Base-by-base conservation (phyloP, 2,797 vertebrate genomes). In the Taenioides sp. region DNA sequence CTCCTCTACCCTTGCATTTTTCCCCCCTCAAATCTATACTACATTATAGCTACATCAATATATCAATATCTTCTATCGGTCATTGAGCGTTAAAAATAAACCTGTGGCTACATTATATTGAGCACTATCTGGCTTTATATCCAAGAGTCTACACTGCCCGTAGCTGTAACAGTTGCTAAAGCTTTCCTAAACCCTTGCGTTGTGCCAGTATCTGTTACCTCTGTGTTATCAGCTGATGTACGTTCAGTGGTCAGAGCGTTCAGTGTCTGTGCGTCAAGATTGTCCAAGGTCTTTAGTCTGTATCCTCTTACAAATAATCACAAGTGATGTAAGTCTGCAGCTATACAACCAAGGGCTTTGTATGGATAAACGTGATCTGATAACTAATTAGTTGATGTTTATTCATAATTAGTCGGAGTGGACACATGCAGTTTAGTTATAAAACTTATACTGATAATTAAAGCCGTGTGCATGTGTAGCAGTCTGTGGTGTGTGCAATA, bases 211-310 rank as follows among this genome's bases (percentile, higher is more conserved):
- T 62, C 59, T 17, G 60, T 37, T 62, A 9, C 7, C 17, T 22
- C 64, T 59, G 28, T 3, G 2, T 65, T 74, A 77, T 79, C 67
- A 65, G 52, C 37, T 49, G 40, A 70, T 55, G 70, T n/a, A 0
- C 12, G 23, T 63, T 12, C 66, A 23, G 61, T 77, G 22, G 55
- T 76, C 67, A 60, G 49, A 52, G 61, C 9, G 55, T 73, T 70
- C 22, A 57, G 64, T 68, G 49, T 75, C 37, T 77, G 27, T 79
- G 65, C 37, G 60, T 86, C 78, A 85, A n/a, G 65, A 72, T 65
- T 52, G 69, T 79, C 47, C 65, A 79, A 76, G 72, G 74, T 69
- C 81, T 14, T 23, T 10, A 57, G 22, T 25, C 64, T 70, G 37
- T 69, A 64, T 84, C 60, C 74, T 78, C 64, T 63, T n/a, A 63